A percentile compares a stretch with the other conserved stretches of the same genome.
These are phyloP conservation scores for Rhinogobius similis DNA, from an alignment of 2,113 vertebrate genomes.

Conservation along the genomic window DNA sequence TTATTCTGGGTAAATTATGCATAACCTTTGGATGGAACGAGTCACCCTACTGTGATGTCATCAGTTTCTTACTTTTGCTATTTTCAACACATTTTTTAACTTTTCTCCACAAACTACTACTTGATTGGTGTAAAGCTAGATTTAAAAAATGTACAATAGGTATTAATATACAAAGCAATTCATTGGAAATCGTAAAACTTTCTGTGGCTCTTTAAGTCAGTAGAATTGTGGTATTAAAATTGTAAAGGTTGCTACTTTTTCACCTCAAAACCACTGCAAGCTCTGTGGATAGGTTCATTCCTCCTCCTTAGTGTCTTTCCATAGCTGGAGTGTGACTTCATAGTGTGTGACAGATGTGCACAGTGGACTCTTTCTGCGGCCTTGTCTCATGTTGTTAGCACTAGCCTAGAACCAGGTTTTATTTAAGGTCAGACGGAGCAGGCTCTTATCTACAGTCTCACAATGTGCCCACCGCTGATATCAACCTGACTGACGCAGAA, in stretches of 20 bases:
- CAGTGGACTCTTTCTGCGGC: constrained; percentile 31
- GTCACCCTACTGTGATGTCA: too few relatives aligned
- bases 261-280: not conserved
- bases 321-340: too few relatives aligned
- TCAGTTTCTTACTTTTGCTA: too few relatives aligned
- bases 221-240: not conserved
- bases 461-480: constrained; percentile 35
- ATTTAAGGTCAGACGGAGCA: constrained; percentile 25
- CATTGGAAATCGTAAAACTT: not conserved
- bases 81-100: too few relatives aligned
- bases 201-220: not conserved
- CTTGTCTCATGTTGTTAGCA: constrained; percentile 9
- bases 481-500: constrained; percentile 12
- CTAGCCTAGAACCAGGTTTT: constrained; percentile 11
- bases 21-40: too few relatives aligned
- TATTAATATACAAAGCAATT: too few relatives aligned
- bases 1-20: too few relatives aligned
- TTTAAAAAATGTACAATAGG: too few relatives aligned
- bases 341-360: constrained; percentile 53
- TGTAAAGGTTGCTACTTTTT: not conserved
- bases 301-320: not conserved
- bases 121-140: too few relatives aligned
- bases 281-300: not conserved
- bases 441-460: constrained; percentile 57
- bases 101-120: too few relatives aligned